phyloP scores from a whole-genome alignment of 1,140 invertebrate species.

The Drosophila repletoides region DNA sequence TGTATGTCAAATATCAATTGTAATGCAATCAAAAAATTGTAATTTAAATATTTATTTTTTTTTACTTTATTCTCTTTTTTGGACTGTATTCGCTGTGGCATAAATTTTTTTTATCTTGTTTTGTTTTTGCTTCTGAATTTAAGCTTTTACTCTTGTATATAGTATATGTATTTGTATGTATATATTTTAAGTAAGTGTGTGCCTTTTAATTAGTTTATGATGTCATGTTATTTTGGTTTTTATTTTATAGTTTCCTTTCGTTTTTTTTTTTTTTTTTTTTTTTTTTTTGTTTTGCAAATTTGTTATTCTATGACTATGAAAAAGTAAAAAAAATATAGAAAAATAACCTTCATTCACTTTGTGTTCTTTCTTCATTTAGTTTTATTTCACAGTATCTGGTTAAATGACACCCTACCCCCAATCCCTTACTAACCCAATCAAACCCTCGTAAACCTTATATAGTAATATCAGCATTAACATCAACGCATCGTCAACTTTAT shows the following conservation, averaged over 20 bases:
- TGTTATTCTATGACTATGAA: conserved; percentile 81
- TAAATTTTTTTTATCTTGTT: conserved; percentile 35
- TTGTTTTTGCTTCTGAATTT: conserved; percentile 19
- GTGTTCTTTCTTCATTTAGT: conserved; percentile 63
- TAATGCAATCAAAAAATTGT: conserved; percentile 42
- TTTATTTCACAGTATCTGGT: conserved; percentile 64
- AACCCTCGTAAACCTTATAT: conserved; percentile 61
- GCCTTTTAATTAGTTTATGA: conserved; percentile 31
- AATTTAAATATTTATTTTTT: conserved; percentile 21
- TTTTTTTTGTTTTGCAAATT: conserved; percentile 57
- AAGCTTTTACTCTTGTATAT: conserved; percentile 10
- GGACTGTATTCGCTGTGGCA: conserved; percentile 56
- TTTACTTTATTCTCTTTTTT: conserved; percentile 28
- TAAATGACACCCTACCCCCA: conserved; percentile 28
- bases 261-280: conserved; percentile 20
- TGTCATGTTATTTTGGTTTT: conserved; percentile 38
- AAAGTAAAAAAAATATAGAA: conserved; percentile 81
- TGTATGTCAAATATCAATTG: conserved; percentile 48
- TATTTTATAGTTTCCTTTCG: conserved; percentile 15
- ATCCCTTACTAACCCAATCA: conserved; percentile 32
- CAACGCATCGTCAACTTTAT: conserved; percentile 38
- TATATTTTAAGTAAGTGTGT: conserved; percentile 26
- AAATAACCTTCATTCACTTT: conserved; percentile 80
- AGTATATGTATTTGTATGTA: conserved; percentile 1
- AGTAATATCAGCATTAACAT: conserved; percentile 70